A percentile compares a stretch with the other conserved stretches of the same genome.
Evolutionary conservation across 2,888 invertebrate genomes (phyloP).

Genomic region (Spilarctia lutea): DNA sequence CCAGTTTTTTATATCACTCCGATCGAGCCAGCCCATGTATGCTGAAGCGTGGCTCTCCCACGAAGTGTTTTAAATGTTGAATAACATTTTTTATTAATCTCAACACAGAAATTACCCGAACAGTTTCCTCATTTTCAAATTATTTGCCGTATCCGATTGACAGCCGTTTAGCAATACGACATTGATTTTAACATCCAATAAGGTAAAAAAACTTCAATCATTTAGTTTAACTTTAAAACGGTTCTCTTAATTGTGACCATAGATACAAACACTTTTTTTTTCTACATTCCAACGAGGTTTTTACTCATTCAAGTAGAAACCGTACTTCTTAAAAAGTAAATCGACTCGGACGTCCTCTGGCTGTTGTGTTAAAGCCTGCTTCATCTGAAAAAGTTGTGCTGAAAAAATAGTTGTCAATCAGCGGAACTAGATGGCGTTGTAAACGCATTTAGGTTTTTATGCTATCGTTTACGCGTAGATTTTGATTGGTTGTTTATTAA

Average conservation of each 20-base stretch:
- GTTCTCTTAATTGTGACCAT: not conserved
- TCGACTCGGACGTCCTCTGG: conserved; percentile 64
- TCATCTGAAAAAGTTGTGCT: conserved; percentile 50
- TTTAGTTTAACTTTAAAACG: not conserved
- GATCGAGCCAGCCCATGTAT: no score
- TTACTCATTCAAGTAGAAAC: conserved; percentile 7
- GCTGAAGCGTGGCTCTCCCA: no score
- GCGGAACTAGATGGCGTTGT: conserved; percentile 65
- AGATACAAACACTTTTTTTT: not conserved
- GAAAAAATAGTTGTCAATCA: conserved; percentile 64
- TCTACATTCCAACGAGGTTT: conserved; percentile 3
- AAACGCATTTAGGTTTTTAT: conserved; percentile 39
- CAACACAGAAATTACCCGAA: not conserved
- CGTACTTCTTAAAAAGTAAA: conserved; percentile 1
- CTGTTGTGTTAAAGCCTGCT: conserved; percentile 49
- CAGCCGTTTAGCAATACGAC: not conserved
- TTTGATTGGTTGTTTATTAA: not conserved
- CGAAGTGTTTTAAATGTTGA: no score
- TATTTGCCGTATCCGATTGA: conserved; percentile 1
- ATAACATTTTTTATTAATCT: no score
- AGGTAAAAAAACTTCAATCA: not conserved
- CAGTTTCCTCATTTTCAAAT: conserved; percentile 20
- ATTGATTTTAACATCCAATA: not conserved
- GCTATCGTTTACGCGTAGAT: conserved; percentile 13
- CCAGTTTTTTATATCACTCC: no score